These are phyloP conservation scores for Petrocephalus sullivani DNA, from an alignment of 2,797 vertebrate species.

Conservation along the genomic window DNA sequence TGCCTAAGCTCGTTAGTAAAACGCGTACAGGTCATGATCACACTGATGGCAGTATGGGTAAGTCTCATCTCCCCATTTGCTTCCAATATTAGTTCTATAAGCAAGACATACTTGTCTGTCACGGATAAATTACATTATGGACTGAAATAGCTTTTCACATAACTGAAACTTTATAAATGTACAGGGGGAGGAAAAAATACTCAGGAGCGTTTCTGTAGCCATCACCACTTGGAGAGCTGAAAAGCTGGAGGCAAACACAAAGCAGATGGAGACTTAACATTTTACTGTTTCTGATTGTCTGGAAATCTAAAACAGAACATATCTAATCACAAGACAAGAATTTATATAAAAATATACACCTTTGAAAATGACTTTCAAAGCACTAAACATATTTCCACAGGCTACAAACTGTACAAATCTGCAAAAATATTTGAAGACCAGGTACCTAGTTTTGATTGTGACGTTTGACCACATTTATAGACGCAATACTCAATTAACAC, in stretches of 20 bases:
- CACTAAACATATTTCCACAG: not conserved
- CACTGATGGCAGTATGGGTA: not conserved
- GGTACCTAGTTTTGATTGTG: not conserved
- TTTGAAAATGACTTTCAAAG: not conserved
- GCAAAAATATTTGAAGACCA: not conserved
- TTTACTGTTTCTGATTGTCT: not conserved
- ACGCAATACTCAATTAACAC: not conserved
- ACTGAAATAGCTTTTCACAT: constrained; percentile 40
- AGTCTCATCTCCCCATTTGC: not conserved
- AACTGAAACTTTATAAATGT: constrained; percentile 22
- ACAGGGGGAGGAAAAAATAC: not conserved
- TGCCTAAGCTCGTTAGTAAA: not conserved
- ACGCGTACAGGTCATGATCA: not conserved
- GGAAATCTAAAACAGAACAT: not conserved
- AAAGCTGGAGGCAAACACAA: constrained; percentile 32
- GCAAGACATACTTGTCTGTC: constrained; percentile 35
- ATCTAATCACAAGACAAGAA: not conserved
- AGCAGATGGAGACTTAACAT: not conserved
- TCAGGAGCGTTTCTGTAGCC: constrained; percentile 34
- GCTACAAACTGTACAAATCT: not conserved
- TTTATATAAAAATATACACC: not conserved
- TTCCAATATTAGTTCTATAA: constrained; percentile 12
- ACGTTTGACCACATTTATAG: not conserved
- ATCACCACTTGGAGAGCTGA: constrained; percentile 31
- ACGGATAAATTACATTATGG: constrained; percentile 40